Percentiles rank a stretch among this genome's conserved stretches.
phyloP scores from a whole-genome alignment of 2,113 vertebrate species.

The pig (Sus scrofa) region T2T-Sscrofa CM000822.6:58660501-58661000 shows the following conservation, averaged over 20 bases:
- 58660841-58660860: neutral
- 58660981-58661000: neutral
- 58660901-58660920: neutral
- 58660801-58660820: neutral
- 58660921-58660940: neutral
- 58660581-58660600: neutral
- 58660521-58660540: neutral
- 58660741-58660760: constrained; percentile 2
- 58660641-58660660: neutral
- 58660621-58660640: neutral
- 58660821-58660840: neutral
- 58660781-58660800: neutral
- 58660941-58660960: neutral
- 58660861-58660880: neutral
- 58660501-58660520: neutral
- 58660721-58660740: neutral
- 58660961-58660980: neutral
- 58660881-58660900: neutral
- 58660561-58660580: neutral
- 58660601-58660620: neutral
- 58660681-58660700: neutral
- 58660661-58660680: neutral
- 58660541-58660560: neutral
- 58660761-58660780: neutral
- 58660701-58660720: neutral